Base-by-base conservation (phyloP, 1,140 invertebrate genomes). In the Macrostomum lignano region DNA sequence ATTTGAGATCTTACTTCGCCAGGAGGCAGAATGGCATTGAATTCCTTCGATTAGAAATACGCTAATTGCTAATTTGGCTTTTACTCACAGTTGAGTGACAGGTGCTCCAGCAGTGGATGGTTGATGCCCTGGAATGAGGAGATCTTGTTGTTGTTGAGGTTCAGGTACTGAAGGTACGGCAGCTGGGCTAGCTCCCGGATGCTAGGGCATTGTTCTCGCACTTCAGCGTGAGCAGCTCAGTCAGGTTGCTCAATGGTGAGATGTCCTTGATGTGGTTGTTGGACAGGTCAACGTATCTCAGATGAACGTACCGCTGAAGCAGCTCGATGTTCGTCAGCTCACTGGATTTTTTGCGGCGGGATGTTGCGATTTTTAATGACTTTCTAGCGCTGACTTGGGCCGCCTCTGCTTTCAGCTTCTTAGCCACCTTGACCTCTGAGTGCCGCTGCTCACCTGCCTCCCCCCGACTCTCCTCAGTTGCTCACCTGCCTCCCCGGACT, bases 191-290 rank as follows among this genome's bases (percentile, higher is more conserved):
- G 29, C 30, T 45, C 45, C 46, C 49, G 38, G 42, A 46, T 17
- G 45, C 44, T 20, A 57, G 43, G 23, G 46, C 19, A 39, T 57
- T 57, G 25, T 44, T 40, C 31, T 57, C 51, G 9, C 48, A 47
- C 41, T 55, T 53, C 28, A 57, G 40, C 11, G 51, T 54, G 37
- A 57, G 38, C 41, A 57, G 38, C 40, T 53, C 48, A n/a, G 51
- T 49, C 9, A 57, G 39, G 14, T 42, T 37, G 42, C 47, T 55
- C 3, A 55, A 38, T 17, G 46, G 41, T 5, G 47, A 49, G 21
- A 55, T 47, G 42, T 55, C 52, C 41, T 45, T 49, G 3, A 55
- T 30, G 25, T 44, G 44, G 38, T 55, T 57, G 38, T 52, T 52
- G 25, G 44, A 46, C 5, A 57, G 23, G 36, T 57, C 54, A 21